These are phyloP conservation scores for Antheraea yamamai DNA, from an alignment of 2,888 invertebrate species.

Conservation along the genomic window DNA sequence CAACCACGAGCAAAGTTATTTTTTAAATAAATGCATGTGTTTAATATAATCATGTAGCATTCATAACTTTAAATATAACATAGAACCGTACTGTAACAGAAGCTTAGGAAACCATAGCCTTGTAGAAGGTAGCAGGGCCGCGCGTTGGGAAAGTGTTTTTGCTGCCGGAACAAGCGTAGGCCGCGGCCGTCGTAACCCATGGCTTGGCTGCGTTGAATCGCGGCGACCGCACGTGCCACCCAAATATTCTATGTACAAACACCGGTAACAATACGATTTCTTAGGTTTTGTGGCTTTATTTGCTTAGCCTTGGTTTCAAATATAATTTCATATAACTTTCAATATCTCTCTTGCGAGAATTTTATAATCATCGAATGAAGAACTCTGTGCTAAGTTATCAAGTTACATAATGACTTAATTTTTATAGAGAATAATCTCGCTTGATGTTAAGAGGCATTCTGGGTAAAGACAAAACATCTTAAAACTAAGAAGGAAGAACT, in stretches of 20 bases:
- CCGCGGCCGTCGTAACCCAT: slow-evolving; percentile 27
- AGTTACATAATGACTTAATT: neutral
- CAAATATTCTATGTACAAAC: slow-evolving; percentile 3
- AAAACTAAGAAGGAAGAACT: too few species aligned
- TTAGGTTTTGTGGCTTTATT: neutral
- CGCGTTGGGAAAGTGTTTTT: slow-evolving; percentile 24
- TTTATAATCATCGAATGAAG: too few species aligned
- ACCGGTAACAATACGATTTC: neutral
- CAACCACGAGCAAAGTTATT: too few species aligned
- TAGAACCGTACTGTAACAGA: neutral
- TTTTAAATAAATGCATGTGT: too few species aligned
- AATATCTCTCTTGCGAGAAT: too few species aligned
- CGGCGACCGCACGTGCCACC: slow-evolving; percentile 23
- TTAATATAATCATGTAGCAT: too few species aligned
- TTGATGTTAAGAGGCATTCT: too few species aligned
- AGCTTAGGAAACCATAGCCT: slow-evolving; percentile 17
- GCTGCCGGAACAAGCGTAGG: slow-evolving; percentile 43
- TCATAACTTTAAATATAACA: neutral
- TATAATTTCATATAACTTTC: neutral
- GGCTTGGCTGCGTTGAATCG: slow-evolving; percentile 9
- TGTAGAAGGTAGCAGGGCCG: slow-evolving; percentile 16
- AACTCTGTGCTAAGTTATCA: too few species aligned
- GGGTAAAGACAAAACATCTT: too few species aligned
- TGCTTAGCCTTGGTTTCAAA: neutral
- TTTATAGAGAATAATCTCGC: neutral